Evolutionary conservation across 1,140 invertebrate species (phyloP), one percentile per base, ranked within the genome.

Genomic region (Bursaphelenchus mucronatus): DNA sequence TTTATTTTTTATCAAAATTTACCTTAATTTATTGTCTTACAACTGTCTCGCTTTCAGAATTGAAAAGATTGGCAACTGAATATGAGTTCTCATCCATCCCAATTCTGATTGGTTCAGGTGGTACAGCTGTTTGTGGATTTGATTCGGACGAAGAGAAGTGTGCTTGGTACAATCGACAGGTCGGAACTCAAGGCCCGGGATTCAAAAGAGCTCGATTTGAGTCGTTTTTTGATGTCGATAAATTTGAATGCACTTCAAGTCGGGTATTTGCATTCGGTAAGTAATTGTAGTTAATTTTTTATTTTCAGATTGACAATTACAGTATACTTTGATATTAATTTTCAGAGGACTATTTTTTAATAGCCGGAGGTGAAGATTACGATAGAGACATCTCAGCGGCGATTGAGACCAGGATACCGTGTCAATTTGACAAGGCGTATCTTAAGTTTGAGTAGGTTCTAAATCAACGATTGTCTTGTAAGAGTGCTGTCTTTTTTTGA

Each of bases 181-280:
- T 50, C n/a, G 45, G 9, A n/a, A 17, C 30, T 11, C 41, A 55
- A 40, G 66, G 46, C 15, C 46, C 10, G 39, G 67, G 68, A 39
- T 73, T 73, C 50, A 30, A 63, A 45, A 51, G 64, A 47, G 71
- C 68, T n/a, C 68, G 66, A 9, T 73, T 73, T 56, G 73, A 75
- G 10, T 65, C 70, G 4, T 43, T 58, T 10, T 76, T 73, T 47
- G 65, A 69, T 55, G 19, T 56, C 30, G 66, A 73, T 10, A 67
- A 62, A 47, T 73, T 73, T 53, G 72, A 73, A n/a, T 73, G 70
- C 59, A 74, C 70, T 13, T 59, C 54, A n/a, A 72, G 75, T n/a
- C 45, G 70, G 19, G 10, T 19, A 6, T 71, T 75, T 40, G 19
- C 21, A 40, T 73, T 71, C n/a, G 58, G 72, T 71, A 43, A 21